Evolutionary conservation across 1,140 invertebrate species (phyloP).

Genomic region (Chironomus striatipennis): DNA sequence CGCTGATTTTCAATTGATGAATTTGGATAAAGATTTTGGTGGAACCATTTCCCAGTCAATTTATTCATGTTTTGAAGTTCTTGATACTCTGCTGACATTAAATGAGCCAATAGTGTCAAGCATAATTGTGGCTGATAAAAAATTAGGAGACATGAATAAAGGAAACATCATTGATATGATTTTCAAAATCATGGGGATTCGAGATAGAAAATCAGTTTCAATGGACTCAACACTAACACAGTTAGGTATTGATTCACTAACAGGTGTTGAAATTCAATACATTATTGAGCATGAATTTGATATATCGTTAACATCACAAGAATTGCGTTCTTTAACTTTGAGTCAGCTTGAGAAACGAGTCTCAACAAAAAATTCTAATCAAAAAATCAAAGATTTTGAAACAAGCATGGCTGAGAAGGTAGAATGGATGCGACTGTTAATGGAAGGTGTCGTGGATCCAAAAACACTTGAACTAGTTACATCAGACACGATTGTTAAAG

Average conservation of each 20-base stretch:
- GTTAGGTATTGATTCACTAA: conserved; percentile 74
- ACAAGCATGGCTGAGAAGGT: conserved; percentile 33
- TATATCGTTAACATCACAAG: conserved; percentile 60
- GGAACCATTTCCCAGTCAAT: conserved; percentile 73
- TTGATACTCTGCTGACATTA: conserved; percentile 58
- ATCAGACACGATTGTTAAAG: conserved; percentile 32
- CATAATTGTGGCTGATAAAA: conserved; percentile 61
- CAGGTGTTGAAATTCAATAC: conserved; percentile 76
- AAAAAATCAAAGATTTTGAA: conserved; percentile 40
- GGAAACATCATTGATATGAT: conserved; percentile 50
- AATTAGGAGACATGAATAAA: conserved; percentile 41
- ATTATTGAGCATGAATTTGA: conserved; percentile 68
- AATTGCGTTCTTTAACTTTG: conserved; percentile 51
- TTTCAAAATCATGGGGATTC: conserved; percentile 45
- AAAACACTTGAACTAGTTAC: conserved; percentile 41
- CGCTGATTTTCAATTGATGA: conserved; percentile 63
- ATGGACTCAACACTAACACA: conserved; percentile 57
- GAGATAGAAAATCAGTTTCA: conserved; percentile 41
- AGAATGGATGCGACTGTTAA: conserved; percentile 42
- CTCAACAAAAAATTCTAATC: neutral
- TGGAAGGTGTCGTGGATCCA: conserved; percentile 42
- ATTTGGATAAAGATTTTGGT: conserved; percentile 55
- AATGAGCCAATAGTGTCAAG: conserved; percentile 55
- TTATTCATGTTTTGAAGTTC: conserved; percentile 53
- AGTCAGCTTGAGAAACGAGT: neutral